Percentiles rank a stretch among this genome's conserved stretches.
Conservation (phyloP, 1,140 invertebrate species). For the Aphelenchoides besseyi region DNA sequence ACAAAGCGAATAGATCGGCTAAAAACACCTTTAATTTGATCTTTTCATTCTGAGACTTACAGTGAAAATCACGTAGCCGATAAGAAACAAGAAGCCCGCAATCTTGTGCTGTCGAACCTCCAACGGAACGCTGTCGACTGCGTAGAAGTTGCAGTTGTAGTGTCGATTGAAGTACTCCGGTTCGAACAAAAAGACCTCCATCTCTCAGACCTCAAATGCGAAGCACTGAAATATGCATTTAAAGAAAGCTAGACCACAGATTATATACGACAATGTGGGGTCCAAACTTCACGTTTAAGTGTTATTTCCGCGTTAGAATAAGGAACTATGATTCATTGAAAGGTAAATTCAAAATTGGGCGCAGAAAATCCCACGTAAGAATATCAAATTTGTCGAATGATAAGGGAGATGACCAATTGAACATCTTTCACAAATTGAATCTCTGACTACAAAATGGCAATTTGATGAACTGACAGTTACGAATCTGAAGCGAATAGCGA, state of each 20-base stretch:
- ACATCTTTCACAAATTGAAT: too few relatives aligned
- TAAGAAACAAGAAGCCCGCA: slow-evolving; percentile 26
- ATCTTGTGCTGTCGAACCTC: slow-evolving; percentile 35
- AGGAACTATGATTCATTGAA: too few relatives aligned
- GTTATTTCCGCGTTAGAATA: too few relatives aligned
- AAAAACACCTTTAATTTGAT: background rate
- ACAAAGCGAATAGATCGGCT: background rate
- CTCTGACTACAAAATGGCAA: too few relatives aligned
- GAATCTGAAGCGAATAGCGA: too few relatives aligned
- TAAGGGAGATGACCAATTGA: too few relatives aligned
- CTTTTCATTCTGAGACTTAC: background rate
- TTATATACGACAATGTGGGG: too few relatives aligned
- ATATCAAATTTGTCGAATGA: too few relatives aligned
- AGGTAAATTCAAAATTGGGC: too few relatives aligned
- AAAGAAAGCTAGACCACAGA: background rate
- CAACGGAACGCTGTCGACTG: slow-evolving; percentile 28
- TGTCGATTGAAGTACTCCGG: slow-evolving; percentile 26
- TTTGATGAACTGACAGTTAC: too few relatives aligned
- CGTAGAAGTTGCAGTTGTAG: slow-evolving; percentile 39
- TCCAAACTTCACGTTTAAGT: too few relatives aligned
- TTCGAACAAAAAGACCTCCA: slow-evolving; percentile 30
- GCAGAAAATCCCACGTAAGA: too few relatives aligned
- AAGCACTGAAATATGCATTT: background rate
- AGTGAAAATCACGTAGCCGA: background rate
- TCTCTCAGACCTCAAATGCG: background rate